These are phyloP conservation scores for Erythrocebus patas DNA, from an alignment of 2,113 vertebrate species.

Conservation along the genomic window DNA sequence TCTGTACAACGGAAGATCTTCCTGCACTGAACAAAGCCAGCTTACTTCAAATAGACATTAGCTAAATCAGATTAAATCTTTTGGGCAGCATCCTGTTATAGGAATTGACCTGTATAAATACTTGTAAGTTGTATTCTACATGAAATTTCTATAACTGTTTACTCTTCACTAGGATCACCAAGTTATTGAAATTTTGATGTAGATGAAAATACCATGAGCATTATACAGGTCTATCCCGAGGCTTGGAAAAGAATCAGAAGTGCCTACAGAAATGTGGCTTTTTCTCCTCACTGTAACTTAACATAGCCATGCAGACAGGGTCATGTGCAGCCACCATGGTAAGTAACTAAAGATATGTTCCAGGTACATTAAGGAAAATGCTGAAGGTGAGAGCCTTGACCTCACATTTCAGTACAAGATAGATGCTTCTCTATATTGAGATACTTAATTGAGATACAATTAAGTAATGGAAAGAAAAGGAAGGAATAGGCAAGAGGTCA, in stretches of 20 bases:
- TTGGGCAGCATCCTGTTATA: background rate
- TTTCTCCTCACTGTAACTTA: slow-evolving; percentile 19
- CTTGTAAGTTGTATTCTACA: slow-evolving; percentile 37
- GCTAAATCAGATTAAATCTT: slow-evolving; percentile 8
- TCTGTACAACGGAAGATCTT: background rate
- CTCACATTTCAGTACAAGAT: background rate
- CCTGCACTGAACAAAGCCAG: background rate
- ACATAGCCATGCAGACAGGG: background rate
- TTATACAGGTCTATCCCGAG: slow-evolving; percentile 7
- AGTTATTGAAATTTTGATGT: slow-evolving; percentile 66
- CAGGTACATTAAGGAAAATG: background rate
- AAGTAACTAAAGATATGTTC: background rate
- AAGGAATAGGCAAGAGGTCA: background rate
- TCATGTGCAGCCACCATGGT: background rate
- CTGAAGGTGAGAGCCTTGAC: background rate
- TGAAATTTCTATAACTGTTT: slow-evolving; percentile 64
- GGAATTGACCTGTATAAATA: slow-evolving; percentile 35
- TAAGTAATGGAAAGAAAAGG: background rate
- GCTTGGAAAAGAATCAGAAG: background rate
- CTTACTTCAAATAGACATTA: background rate
- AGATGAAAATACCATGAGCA: background rate
- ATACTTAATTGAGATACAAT: background rate
- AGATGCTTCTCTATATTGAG: background rate
- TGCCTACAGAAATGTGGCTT: background rate
- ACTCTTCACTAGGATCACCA: background rate